phyloP scores from a whole-genome alignment of 2,797 vertebrate genomes.

The Sebastes nivosus region DNA sequence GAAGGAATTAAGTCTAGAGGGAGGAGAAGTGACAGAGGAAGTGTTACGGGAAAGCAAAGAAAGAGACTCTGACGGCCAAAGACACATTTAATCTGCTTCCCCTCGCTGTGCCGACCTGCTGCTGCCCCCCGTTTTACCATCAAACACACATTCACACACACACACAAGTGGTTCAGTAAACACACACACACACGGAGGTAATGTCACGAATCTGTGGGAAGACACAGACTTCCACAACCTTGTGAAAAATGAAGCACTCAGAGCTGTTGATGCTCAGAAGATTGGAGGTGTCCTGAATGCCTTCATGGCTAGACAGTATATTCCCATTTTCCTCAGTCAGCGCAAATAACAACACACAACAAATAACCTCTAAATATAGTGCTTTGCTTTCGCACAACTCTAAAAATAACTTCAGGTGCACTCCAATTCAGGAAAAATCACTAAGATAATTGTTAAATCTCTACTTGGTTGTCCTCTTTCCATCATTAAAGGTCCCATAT shows the following conservation, averaged over 20 bases:
- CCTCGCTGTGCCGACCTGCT: constrained; percentile 27
- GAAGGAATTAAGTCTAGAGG: neutral
- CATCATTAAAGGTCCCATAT: neutral
- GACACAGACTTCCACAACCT: constrained; percentile 12
- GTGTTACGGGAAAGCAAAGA: neutral
- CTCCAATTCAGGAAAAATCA: neutral
- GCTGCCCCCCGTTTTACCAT: constrained; percentile 28
- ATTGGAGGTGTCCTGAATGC: neutral
- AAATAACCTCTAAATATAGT: neutral
- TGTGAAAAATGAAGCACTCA: neutral
- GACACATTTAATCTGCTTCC: constrained; percentile 35
- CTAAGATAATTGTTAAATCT: neutral
- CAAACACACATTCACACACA: neutral
- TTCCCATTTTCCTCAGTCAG: neutral
- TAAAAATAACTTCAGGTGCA: neutral
- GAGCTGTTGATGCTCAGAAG: neutral
- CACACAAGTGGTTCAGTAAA: neutral
- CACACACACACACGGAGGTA: constrained; percentile 11
- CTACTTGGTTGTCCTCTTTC: neutral
- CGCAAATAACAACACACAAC: neutral
- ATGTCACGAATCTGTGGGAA: constrained; percentile 5
- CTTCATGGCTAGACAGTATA: neutral
- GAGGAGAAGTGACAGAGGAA: constrained; percentile 9
- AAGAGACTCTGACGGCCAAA: constrained; percentile 11
- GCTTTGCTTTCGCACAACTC: neutral